Percentiles rank a stretch among this genome's conserved stretches.
Conservation (phyloP, 2,888 invertebrate genomes). For the Exocentrus adspersus region DNA sequence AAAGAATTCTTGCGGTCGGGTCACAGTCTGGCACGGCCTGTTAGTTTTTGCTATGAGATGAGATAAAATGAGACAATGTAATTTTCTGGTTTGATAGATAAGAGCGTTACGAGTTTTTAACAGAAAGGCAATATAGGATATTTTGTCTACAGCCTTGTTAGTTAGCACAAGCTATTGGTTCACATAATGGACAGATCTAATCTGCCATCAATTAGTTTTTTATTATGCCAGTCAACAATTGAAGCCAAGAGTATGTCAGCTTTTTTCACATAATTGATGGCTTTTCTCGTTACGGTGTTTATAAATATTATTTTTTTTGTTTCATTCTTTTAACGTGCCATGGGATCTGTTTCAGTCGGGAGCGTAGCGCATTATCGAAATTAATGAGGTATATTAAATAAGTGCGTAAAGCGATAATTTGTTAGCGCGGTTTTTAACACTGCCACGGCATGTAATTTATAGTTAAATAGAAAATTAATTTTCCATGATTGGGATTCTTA, state of each 20-base stretch:
- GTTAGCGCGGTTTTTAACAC: conserved; percentile 13
- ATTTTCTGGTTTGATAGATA: conserved; percentile 61
- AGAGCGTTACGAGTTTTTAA: conserved; percentile 52
- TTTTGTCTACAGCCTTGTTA: conserved; percentile 50
- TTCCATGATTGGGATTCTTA: conserved; percentile 7
- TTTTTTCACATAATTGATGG: conserved; percentile 27
- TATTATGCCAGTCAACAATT: conserved; percentile 28
- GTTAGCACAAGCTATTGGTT: conserved; percentile 46
- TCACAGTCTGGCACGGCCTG: conserved; percentile 47
- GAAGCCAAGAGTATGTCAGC: conserved; percentile 25
- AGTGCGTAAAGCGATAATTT: conserved; percentile 24
- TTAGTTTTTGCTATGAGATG: conserved; percentile 49
- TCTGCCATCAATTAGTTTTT: conserved; percentile 48
- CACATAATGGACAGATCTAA: conserved; percentile 46
- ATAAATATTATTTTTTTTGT: conserved; percentile 21
- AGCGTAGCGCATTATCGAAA: conserved; percentile 22
- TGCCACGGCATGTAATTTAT: conserved; percentile 22
- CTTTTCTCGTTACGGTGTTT: conserved; percentile 27
- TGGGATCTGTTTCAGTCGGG: conserved; percentile 21
- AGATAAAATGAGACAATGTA: conserved; percentile 60
- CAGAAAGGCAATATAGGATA: conserved; percentile 42
- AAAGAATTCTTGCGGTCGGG: neutral
- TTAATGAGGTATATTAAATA: conserved; percentile 24
- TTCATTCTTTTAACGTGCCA: conserved; percentile 23
- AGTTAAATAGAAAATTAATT: conserved; percentile 27